phyloP scores from a whole-genome alignment of 2,797 vertebrate genomes.

The Hylomyscus alleni region DNA sequence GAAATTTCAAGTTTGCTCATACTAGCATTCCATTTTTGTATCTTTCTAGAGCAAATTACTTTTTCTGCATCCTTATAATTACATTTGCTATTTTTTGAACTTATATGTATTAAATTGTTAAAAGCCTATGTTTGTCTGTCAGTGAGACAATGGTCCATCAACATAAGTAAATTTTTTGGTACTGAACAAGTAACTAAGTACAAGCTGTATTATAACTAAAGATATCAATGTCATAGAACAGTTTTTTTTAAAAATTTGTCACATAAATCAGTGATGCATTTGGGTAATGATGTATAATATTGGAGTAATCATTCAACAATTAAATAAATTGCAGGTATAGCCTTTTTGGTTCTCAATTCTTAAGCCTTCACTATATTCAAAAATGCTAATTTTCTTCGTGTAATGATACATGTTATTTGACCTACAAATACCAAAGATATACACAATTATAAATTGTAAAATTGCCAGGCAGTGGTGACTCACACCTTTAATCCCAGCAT shows the following conservation, averaged over 20 bases:
- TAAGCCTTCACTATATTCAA: not conserved
- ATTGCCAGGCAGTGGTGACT: no score
- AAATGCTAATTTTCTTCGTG: not conserved
- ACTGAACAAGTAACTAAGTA: not conserved
- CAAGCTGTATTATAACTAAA: not conserved
- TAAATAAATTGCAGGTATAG: not conserved
- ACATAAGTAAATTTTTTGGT: constrained; percentile 1
- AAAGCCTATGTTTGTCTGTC: constrained; percentile 19
- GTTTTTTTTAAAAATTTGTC: not conserved
- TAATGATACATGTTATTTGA: not conserved
- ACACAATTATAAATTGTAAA: constrained; percentile 14
- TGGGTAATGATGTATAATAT: not conserved
- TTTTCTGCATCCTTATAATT: constrained; percentile 41
- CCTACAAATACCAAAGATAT: not conserved
- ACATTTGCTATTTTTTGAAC: constrained; percentile 33
- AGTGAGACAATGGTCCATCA: not conserved
- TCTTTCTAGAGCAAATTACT: constrained; percentile 64
- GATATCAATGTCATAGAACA: not conserved
- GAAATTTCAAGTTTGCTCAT: constrained; percentile 78
- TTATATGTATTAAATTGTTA: constrained; percentile 67
- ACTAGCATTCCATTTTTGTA: constrained; percentile 68
- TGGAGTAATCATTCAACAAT: constrained; percentile 20
- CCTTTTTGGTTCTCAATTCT: not conserved
- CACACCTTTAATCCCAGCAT: no score
- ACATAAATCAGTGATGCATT: not conserved